Conservation (phyloP, 1,140 invertebrate species). For the Manduca sexta region DNA sequence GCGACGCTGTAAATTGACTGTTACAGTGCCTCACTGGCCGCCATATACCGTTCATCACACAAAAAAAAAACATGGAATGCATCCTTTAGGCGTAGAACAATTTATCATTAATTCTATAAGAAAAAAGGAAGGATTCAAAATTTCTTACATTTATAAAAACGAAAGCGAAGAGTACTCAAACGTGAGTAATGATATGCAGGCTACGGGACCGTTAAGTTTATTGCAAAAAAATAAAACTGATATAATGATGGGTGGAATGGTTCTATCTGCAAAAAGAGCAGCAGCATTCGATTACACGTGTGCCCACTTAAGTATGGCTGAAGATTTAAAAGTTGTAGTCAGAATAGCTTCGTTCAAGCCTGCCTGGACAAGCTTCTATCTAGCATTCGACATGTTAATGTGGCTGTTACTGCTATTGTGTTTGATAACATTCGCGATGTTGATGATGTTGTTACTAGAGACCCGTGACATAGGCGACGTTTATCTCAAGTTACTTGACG, state of each 20-base stretch:
- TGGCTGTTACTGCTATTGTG: slow-evolving; percentile 34
- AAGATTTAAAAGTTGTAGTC: slow-evolving; percentile 35
- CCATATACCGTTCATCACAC: slow-evolving; percentile 28
- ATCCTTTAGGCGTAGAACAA: slow-evolving; percentile 32
- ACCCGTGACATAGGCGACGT: slow-evolving; percentile 26
- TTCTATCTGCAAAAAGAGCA: slow-evolving; percentile 28
- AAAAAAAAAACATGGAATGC: neutral
- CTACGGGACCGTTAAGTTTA: slow-evolving; percentile 23
- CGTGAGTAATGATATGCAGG: slow-evolving; percentile 24
- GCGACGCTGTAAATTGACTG: slow-evolving; percentile 29
- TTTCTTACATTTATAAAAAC: slow-evolving; percentile 26
- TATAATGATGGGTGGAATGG: slow-evolving; percentile 33
- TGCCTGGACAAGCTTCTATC: slow-evolving; percentile 30
- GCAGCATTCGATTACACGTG: slow-evolving; percentile 31
- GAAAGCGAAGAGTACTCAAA: slow-evolving; percentile 28
- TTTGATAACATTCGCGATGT: slow-evolving; percentile 23
- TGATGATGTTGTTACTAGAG: slow-evolving; percentile 23
- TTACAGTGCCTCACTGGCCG: slow-evolving; percentile 30
- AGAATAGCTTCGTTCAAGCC: slow-evolving; percentile 26
- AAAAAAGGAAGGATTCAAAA: slow-evolving; percentile 32
- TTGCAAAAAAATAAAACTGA: slow-evolving; percentile 32
- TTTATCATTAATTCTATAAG: slow-evolving; percentile 27
- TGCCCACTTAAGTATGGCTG: slow-evolving; percentile 25
- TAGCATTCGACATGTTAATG: slow-evolving; percentile 35
- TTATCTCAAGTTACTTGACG: slow-evolving; percentile 14